Conservation (phyloP, 2,888 invertebrate species). For the Caenorhabditis virilis region DNA sequence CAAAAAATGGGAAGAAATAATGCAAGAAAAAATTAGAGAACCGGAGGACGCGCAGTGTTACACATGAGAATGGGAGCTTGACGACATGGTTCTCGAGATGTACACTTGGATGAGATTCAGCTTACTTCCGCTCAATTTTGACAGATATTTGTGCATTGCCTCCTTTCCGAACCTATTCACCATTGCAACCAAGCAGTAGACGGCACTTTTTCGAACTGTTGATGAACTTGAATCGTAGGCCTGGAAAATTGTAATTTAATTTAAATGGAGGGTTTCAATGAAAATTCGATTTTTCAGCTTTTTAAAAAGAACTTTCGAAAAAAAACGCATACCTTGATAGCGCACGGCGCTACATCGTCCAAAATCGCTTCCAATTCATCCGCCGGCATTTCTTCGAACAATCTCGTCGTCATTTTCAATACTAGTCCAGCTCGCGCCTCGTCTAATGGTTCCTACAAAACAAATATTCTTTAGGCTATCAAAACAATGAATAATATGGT, state of each 20-base stretch:
- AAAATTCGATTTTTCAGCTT: too few relatives aligned
- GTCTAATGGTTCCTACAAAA: conserved; percentile 17
- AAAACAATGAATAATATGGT: not conserved
- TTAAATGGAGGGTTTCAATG: too few relatives aligned
- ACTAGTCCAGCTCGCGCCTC: conserved; percentile 21
- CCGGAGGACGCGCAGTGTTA: too few relatives aligned
- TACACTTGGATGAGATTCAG: conserved; percentile 31
- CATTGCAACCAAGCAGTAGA: conserved; percentile 37
- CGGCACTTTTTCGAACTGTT: conserved; percentile 26
- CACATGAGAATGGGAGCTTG: conserved; percentile 30
- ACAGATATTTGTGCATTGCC: conserved; percentile 16
- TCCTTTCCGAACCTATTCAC: conserved; percentile 34
- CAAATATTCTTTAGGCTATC: not conserved
- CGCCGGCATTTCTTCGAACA: conserved; percentile 19
- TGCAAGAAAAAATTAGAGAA: too few relatives aligned
- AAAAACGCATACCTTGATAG: too few relatives aligned
- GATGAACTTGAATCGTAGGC: conserved; percentile 27
- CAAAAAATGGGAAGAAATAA: too few relatives aligned
- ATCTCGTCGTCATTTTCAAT: conserved; percentile 30
- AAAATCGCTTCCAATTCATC: conserved; percentile 27
- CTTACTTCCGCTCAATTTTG: conserved; percentile 4
- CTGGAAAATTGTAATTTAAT: too few relatives aligned
- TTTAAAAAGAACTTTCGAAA: too few relatives aligned
- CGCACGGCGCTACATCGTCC: conserved; percentile 30
- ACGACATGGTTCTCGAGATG: conserved; percentile 24